A percentile compares a stretch with the other conserved stretches of the same genome.
Conservation (phyloP, 2,888 invertebrate species). For the Lepidocyrtinus sp. region DNA sequence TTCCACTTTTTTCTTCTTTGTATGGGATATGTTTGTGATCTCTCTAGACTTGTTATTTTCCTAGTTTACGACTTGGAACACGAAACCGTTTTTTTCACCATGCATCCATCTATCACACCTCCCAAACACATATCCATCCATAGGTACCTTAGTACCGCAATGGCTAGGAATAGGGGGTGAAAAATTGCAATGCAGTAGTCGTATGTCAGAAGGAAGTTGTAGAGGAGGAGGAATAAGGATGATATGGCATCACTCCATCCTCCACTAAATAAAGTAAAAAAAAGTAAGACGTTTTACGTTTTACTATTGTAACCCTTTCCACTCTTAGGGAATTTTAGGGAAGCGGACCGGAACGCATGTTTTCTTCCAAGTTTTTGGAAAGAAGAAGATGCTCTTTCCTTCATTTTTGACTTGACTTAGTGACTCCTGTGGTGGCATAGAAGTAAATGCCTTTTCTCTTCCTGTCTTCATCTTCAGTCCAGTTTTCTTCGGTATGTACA, state of each 20-base stretch:
- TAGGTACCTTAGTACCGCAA: slow-evolving; percentile 1
- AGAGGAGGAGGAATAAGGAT: slow-evolving; percentile 17
- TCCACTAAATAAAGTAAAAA: slow-evolving; percentile 37
- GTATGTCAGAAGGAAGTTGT: slow-evolving; percentile 19
- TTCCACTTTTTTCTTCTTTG: background rate
- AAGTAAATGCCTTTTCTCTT: too few relatives aligned
- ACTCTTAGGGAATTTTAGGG: background rate
- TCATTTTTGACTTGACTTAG: slow-evolving; percentile 17
- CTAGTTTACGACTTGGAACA: slow-evolving; percentile 11
- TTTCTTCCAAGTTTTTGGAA: slow-evolving; percentile 48
- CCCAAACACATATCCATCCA: background rate
- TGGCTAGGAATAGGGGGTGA: slow-evolving; percentile 3
- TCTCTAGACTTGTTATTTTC: background rate
- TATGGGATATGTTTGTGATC: slow-evolving; percentile 5
- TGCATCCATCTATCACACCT: slow-evolving; percentile 7
- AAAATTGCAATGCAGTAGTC: slow-evolving; percentile 20
- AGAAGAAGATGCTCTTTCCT: slow-evolving; percentile 12
- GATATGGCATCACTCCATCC: slow-evolving; percentile 19
- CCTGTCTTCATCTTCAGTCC: too few relatives aligned
- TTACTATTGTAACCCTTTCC: too few relatives aligned
- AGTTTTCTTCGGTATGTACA: background rate
- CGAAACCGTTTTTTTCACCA: background rate
- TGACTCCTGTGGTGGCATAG: too few relatives aligned
- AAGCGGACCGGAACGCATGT: slow-evolving; percentile 55
- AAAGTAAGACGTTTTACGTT: slow-evolving; percentile 21